Evolutionary conservation across 2,113 vertebrate genomes (phyloP), one percentile per base, ranked within the genome.

Genomic region (Scomber colias): DNA sequence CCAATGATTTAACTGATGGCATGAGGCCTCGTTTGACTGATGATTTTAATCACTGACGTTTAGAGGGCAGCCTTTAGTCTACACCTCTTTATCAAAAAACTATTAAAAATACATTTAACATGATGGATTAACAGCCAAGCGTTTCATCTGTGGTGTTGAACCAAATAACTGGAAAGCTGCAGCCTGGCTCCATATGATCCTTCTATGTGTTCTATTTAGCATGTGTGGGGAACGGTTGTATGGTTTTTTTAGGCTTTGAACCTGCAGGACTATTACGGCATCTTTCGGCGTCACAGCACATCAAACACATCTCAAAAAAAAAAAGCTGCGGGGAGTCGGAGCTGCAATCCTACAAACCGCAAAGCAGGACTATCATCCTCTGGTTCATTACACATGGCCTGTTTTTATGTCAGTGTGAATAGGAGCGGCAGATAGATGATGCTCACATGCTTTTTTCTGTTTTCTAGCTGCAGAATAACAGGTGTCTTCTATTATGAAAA

Each of bases 261-360:
- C 79, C 66, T 77, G 78, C 71, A 45, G 60, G 71, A 82, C 68
- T 46, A 69, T 11, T 62, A 77, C 50, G 59, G 73, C 73, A 61
- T 82, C 72, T 74, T 85, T 51, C 56, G 82, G 71, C 71, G 45
- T 81, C 89, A 81, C 84, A 72, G 83, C 53, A 69, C 76, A 87
- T 82, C 70, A 68, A 83, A 81, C 69, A 57, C 66, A 60, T 71
- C 66, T 51, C 12, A 19, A 19, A 65, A 51, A 48, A 48, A 19
- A 19, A 65, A 51, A 48, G 35, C 60, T 62, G 65, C 0, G 44
- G 61, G 78, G 80, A 86, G 80, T 53, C 69, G 3, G 59, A 68
- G 84, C 75, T 45, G 51, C 72, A 24, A 70, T 57, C 62, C 62
- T 55, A 30, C 81, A 70, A 73, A 83, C 59, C n/a, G 11, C 56